Conservation (phyloP, 2,888 invertebrate species). For the Neria commutata region DNA sequence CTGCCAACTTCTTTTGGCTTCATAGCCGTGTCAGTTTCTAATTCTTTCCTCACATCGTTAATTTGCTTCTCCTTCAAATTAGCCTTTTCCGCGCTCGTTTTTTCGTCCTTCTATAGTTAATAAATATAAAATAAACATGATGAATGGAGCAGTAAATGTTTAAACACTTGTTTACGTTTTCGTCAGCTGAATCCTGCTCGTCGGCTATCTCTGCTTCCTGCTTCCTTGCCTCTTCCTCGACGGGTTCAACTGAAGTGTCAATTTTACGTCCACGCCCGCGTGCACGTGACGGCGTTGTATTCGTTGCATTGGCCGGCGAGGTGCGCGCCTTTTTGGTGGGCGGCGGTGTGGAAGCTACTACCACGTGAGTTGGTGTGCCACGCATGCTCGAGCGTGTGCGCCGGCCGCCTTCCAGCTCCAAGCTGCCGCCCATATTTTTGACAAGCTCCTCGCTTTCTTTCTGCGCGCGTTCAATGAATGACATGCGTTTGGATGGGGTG, state of each 20-base stretch:
- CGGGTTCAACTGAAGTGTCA: conserved; percentile 39
- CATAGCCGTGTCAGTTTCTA: no score
- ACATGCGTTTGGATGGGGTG: conserved; percentile 57
- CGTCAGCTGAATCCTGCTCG: conserved; percentile 12
- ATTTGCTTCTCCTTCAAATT: conserved; percentile 27
- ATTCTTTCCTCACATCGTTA: no score
- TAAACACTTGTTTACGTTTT: conserved; percentile 31
- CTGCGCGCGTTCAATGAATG: conserved; percentile 59
- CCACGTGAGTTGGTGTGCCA: conserved; percentile 50
- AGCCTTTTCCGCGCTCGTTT: conserved; percentile 36
- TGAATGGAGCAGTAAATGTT: background rate
- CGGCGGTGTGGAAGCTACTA: conserved; percentile 53
- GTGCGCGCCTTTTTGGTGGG: conserved; percentile 55
- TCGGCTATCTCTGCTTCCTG: conserved; percentile 34
- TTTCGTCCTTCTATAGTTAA: conserved; percentile 26
- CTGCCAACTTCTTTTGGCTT: no score
- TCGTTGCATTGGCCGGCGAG: conserved; percentile 41
- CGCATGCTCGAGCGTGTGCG: conserved; percentile 60
- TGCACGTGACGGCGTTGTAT: conserved; percentile 39
- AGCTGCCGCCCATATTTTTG: conserved; percentile 58
- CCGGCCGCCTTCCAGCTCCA: conserved; percentile 58
- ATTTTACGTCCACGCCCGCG: conserved; percentile 48
- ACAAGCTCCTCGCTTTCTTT: conserved; percentile 60
- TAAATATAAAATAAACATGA: background rate
- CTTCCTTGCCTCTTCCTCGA: conserved; percentile 31